Evolutionary conservation across 2,797 vertebrate genomes (phyloP).

Genomic region (Catostomus latipinnis): DNA sequence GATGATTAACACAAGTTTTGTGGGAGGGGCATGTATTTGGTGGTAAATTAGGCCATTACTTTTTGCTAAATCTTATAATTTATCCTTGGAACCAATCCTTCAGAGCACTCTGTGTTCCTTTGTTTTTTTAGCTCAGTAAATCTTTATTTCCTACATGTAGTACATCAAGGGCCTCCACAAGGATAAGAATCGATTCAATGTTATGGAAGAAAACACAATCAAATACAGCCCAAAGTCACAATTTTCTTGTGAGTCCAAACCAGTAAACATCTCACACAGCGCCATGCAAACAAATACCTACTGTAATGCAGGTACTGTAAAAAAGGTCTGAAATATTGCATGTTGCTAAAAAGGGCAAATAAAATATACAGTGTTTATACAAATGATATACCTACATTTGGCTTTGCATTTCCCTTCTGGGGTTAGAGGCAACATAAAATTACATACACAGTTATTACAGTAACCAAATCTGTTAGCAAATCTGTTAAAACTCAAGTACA

Average conservation of each 20-base stretch:
- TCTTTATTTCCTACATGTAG: slow-evolving; percentile 36
- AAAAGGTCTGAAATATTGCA: not conserved
- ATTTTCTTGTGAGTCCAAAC: slow-evolving; percentile 1
- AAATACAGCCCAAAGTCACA: not conserved
- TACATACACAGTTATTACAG: slow-evolving; percentile 27
- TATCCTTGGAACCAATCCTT: slow-evolving; percentile 35
- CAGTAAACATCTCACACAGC: not conserved
- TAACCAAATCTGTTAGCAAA: not conserved
- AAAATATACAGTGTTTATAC: not conserved
- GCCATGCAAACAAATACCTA: not conserved
- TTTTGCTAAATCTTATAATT: slow-evolving; percentile 14
- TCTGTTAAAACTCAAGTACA: slow-evolving; percentile 1
- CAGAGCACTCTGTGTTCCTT: slow-evolving; percentile 19
- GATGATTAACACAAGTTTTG: slow-evolving; percentile 7
- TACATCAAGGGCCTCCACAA: slow-evolving; percentile 40
- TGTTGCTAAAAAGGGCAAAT: not conserved
- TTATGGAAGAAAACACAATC: slow-evolving; percentile 1
- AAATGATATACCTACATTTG: not conserved
- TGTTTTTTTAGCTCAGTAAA: slow-evolving; percentile 37
- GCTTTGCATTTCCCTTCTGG: not conserved
- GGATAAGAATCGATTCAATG: slow-evolving; percentile 24
- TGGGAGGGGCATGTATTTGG: slow-evolving; percentile 15
- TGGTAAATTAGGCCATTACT: slow-evolving; percentile 39
- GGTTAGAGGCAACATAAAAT: slow-evolving; percentile 11
- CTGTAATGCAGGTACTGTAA: not conserved